Percentiles rank a stretch among this genome's conserved stretches.
Evolutionary conservation across 2,113 vertebrate genomes (phyloP).

Genomic region (Podarcis raffonei): DNA sequence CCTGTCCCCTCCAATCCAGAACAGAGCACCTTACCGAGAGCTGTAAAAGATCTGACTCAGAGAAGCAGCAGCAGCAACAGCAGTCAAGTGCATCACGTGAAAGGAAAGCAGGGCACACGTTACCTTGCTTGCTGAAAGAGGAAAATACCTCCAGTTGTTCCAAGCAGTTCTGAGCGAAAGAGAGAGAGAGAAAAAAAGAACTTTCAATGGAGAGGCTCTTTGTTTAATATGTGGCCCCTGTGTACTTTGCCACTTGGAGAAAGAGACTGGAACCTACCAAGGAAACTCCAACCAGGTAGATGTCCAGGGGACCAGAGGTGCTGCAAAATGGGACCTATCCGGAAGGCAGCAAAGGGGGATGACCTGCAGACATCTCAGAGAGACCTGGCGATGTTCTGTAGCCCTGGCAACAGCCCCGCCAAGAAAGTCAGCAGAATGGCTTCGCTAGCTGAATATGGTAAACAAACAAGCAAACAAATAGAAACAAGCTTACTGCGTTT

Average conservation of each 20-base stretch:
- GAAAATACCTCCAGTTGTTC: not conserved
- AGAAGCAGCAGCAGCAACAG: slow-evolving; percentile 5
- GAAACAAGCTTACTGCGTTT: not conserved
- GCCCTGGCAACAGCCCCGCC: slow-evolving; percentile 54
- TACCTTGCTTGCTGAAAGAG: not conserved
- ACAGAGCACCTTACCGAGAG: not conserved
- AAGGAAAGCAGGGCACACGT: not conserved
- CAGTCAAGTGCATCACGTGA: not conserved
- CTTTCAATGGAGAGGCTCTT: slow-evolving; percentile 10
- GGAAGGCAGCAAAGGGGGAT: not conserved
- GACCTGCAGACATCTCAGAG: slow-evolving; percentile 56
- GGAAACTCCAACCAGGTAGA: slow-evolving; percentile 51
- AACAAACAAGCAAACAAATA: not conserved
- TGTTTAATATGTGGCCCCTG: slow-evolving; percentile 20
- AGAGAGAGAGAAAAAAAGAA: not conserved
- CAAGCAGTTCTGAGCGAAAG: not conserved
- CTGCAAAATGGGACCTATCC: slow-evolving; percentile 63
- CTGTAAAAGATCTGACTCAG: not conserved
- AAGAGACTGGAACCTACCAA: slow-evolving; percentile 37
- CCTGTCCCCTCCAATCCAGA: not conserved
- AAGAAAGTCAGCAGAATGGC: slow-evolving; percentile 56
- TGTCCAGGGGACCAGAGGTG: slow-evolving; percentile 45
- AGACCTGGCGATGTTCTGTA: slow-evolving; percentile 25
- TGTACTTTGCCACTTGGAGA: slow-evolving; percentile 19
- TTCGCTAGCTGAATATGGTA: slow-evolving; percentile 43